Percentiles rank a stretch among this genome's conserved stretches.
phyloP scores from a whole-genome alignment of 92 coral and sea anemone genomes.

The Siderastrea radians region DNA sequence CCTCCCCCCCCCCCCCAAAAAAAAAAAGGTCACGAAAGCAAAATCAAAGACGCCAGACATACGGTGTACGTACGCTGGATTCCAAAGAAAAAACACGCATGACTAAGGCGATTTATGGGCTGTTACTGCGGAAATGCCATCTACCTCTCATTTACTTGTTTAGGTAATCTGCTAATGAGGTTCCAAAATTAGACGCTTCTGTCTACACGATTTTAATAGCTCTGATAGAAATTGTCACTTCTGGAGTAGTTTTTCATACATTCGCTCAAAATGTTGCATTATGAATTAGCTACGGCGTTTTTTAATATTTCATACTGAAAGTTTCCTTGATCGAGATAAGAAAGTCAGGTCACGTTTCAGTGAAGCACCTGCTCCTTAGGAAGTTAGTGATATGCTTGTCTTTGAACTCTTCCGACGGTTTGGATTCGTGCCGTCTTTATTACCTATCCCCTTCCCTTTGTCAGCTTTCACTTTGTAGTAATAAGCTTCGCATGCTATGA shows the following conservation, averaged over 20 bases:
- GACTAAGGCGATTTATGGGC: too few relatives aligned
- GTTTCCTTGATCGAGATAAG: conserved; percentile 35
- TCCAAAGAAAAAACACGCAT: too few relatives aligned
- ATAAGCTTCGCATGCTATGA: not conserved
- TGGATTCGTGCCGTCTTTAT: conserved; percentile 5
- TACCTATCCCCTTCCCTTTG: conserved; percentile 38
- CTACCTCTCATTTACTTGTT: not conserved
- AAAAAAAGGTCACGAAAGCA: too few relatives aligned
- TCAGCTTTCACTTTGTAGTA: conserved; percentile 4
- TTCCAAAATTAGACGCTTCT: not conserved
- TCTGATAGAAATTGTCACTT: conserved; percentile 11
- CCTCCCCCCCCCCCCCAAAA: too few relatives aligned
- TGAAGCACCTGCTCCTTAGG: not conserved
- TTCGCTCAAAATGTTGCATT: not conserved
- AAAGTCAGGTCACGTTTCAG: not conserved
- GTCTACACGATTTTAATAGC: not conserved
- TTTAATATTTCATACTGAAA: conserved; percentile 10
- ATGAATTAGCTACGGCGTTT: not conserved
- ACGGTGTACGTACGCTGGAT: too few relatives aligned
- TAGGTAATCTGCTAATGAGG: not conserved
- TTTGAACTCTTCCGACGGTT: conserved; percentile 36
- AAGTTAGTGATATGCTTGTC: not conserved
- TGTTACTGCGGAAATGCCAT: not conserved
- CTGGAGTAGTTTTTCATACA: conserved; percentile 1
- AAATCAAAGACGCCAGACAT: too few relatives aligned